Base-by-base conservation (phyloP, 2,888 invertebrate genomes). In the Ichneumoninae sp. region DNA sequence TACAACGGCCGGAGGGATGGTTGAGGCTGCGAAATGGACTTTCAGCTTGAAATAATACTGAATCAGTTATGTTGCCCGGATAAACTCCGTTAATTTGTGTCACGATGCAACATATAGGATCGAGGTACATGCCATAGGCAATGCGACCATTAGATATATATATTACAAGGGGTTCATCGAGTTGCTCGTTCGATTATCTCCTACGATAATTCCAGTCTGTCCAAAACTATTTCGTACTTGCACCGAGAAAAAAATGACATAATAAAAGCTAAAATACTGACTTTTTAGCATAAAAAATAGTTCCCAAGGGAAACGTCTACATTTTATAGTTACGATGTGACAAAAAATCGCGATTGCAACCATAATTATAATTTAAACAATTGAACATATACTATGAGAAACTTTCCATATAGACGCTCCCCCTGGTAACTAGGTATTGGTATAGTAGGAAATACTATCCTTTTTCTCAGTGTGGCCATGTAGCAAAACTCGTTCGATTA, bases 61-160 rank as follows among this genome's bases (percentile, higher is more conserved):
- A 26, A 63, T 74, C 47, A 63, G 63, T 63, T 74, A 47, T 44
- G 33, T 5, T 19, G 36, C 19, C 63, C 63, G n/a, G 33, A 63
- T 63, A 26, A 74, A 63, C 74, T 47, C 8, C 47, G 47, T 47
- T 63, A 74, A 74, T 74, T 74, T 47, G 47, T 60, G 63, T 16
- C 57, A 26, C 57, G 26, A 57, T 57, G 1, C 57, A 8, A 57
- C 26, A 26, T 10, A 26, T 26, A 22, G 26, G 1, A 26, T 60
- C 73, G 5, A 60, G 57, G 57, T 47, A 47, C 4, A 10, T 26
- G 57, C 57, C 30, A 40, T 60, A 30, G 26, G n/a, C 54, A 54
- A 33, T 54, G 22, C 54, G 19, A 19, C 5, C 26, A 19, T 16
- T 30, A 10, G 16, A 40, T 36, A 47, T 47, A 47, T 47, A 47